Evolutionary conservation across 2,797 vertebrate species (phyloP), one percentile per base, ranked within the genome.

Genomic region (Mormyrops boulengeri): DNA sequence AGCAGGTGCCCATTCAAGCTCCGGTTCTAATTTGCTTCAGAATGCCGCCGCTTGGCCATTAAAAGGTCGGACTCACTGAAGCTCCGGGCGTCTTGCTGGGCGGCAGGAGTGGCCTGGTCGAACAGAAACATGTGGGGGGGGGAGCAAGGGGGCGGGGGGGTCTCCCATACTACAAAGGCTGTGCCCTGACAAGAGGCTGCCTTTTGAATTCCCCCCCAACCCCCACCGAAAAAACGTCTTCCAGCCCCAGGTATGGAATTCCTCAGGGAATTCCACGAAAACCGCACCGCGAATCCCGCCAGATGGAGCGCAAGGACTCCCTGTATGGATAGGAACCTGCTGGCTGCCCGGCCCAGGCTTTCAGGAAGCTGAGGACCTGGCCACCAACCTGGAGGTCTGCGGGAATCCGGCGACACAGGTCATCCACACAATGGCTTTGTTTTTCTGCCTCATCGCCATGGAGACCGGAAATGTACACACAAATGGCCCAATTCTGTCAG

Each of bases 371-470:
- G 26, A 55, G 50, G 50, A 4, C 9, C 26, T 12, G 52, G 26
- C 30, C 50, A 38, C 53, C 85, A 38, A 30, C 30, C 50, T 60
- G 50, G 22, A 87, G 50, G 53, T 30, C 30, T 38, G 53, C 30
- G 14, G 53, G 17, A 57, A 53, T 38, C 30, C 34, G 17, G 38
- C 38, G 19, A 57, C 52, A 41, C 26, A 41, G 47, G 12, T n/a
- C 53, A 12, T 30, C 14, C 53, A 87, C 50, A 87, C 85, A 87
- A 87, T 87, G 85, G 50, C 26, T 57, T 87, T 87, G 85, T 87
- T 87, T 86, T 57, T 38, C 38, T 41, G 73, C 30, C 14, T 60
- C 34, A 41, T 87, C 6, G 1, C 52, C 85, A 57, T 87, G 52
- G 85, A 57, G 52, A 57, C 12, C 30, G 34, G 34, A 87, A 34